Evolutionary conservation across 2,113 vertebrate species (phyloP).

Genomic region (Boleophthalmus pectinirostris): DNA sequence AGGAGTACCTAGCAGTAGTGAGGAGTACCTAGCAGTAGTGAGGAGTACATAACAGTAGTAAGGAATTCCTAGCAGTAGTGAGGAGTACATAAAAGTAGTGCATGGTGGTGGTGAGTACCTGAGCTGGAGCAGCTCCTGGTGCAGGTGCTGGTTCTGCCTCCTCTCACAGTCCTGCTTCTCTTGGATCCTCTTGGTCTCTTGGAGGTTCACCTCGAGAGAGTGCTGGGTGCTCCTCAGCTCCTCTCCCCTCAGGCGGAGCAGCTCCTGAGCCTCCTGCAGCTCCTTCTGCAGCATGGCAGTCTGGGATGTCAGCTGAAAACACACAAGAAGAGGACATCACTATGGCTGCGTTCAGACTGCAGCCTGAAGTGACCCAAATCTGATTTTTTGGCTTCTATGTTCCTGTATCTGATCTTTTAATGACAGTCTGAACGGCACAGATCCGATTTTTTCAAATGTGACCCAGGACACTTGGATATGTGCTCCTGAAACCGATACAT

Average conservation of each 20-base stretch:
- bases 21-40: neutral
- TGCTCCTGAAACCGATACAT: too few species aligned
- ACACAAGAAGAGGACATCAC: neutral
- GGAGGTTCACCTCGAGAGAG: conserved; percentile 74
- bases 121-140: conserved; percentile 75
- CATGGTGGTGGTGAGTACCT: conserved; percentile 10
- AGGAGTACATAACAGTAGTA: neutral
- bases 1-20: neutral
- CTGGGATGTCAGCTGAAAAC: conserved; percentile 69
- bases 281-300: conserved; percentile 45
- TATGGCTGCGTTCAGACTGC: too few species aligned
- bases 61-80: neutral
- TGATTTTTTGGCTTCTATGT: too few species aligned
- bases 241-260: conserved; percentile 53
- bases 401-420: too few species aligned
- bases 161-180: conserved; percentile 63
- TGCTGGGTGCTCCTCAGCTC: conserved; percentile 41
- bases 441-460: too few species aligned
- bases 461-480: too few species aligned
- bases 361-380: too few species aligned
- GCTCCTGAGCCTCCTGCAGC: conserved; percentile 66
- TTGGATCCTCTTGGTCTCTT: conserved; percentile 72
- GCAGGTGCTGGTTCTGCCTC: conserved; percentile 64
- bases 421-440: too few species aligned
- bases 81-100: too few species aligned